Evolutionary conservation across 2,888 invertebrate species (phyloP).

Genomic region (Drosophila ochracea): DNA sequence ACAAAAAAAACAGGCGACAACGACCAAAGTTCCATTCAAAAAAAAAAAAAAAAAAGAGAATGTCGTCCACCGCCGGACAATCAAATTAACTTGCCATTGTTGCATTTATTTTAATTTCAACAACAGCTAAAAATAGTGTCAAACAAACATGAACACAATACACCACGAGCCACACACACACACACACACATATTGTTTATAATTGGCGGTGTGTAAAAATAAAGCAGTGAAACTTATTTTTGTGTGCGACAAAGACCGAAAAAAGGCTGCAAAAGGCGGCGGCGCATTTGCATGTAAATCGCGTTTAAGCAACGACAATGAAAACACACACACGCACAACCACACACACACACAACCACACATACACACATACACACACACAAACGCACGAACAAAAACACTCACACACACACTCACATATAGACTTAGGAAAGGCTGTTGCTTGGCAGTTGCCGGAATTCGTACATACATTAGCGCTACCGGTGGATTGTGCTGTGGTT

Average conservation of each 20-base stretch:
- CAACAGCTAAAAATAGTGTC: slow-evolving; percentile 73
- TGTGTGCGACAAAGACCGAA: slow-evolving; percentile 53
- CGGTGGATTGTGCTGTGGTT: slow-evolving; percentile 28
- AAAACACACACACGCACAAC: slow-evolving; percentile 16
- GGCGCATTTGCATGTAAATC: slow-evolving; percentile 76
- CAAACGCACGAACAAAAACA: not conserved
- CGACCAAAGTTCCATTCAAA: slow-evolving; percentile 47
- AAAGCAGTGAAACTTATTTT: slow-evolving; percentile 73
- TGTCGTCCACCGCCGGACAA: slow-evolving; percentile 46
- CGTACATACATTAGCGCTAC: slow-evolving; percentile 70
- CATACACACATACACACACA: slow-evolving; percentile 8
- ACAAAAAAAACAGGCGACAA: slow-evolving; percentile 33
- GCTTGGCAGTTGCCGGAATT: slow-evolving; percentile 75
- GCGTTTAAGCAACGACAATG: slow-evolving; percentile 69
- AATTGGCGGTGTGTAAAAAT: slow-evolving; percentile 78
- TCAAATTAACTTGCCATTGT: slow-evolving; percentile 77
- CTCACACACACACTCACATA: slow-evolving; percentile 14
- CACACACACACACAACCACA: slow-evolving; percentile 4
- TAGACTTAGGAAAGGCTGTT: slow-evolving; percentile 49
- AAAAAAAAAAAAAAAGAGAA: slow-evolving; percentile 31
- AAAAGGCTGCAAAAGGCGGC: slow-evolving; percentile 57
- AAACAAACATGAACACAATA: slow-evolving; percentile 47
- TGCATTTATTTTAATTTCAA: slow-evolving; percentile 77
- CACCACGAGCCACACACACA: slow-evolving; percentile 20
- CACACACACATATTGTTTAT: slow-evolving; percentile 61